phyloP scores from a whole-genome alignment of 1,140 invertebrate genomes.

The Acromyrmex charruanus region DNA sequence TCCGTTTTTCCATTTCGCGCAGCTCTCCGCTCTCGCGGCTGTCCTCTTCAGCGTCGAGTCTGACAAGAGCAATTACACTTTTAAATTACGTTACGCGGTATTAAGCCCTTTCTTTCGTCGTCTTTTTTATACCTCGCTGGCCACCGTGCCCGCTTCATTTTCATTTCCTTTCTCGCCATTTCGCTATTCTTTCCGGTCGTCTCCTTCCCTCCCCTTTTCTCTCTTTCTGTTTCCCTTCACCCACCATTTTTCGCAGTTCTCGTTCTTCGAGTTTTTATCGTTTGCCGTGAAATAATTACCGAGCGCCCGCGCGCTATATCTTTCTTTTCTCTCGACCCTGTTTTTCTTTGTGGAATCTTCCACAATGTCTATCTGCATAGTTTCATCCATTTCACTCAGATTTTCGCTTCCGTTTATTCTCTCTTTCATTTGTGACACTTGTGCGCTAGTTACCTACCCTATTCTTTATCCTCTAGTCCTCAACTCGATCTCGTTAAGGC shows the following conservation, averaged over 20 bases:
- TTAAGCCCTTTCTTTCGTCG: constrained; percentile 84
- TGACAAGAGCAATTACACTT: constrained; percentile 87
- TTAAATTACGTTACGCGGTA: constrained; percentile 87
- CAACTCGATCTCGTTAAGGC: constrained; percentile 31
- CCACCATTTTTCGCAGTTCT: constrained; percentile 27
- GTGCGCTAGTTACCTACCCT: neutral
- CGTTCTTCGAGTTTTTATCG: constrained; percentile 50
- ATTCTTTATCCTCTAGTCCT: neutral
- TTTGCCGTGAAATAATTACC: constrained; percentile 47
- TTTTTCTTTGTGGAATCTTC: neutral
- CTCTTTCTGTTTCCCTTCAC: neutral
- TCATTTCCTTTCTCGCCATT: constrained; percentile 57
- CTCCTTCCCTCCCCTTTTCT: neutral
- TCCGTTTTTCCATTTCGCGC: constrained; percentile 55
- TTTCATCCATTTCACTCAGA: constrained; percentile 33
- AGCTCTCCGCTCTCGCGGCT: constrained; percentile 40
- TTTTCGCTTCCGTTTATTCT: constrained; percentile 15
- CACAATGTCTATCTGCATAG: constrained; percentile 8
- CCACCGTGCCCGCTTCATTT: constrained; percentile 55
- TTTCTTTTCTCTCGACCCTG: neutral
- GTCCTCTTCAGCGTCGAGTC: constrained; percentile 77
- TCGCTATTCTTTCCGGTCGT: constrained; percentile 31
- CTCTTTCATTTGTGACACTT: neutral
- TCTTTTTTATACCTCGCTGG: constrained; percentile 68
- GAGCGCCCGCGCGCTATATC: constrained; percentile 19